phyloP scores from a whole-genome alignment of 2,113 vertebrate genomes.

The Calyptomena viridis region DNA sequence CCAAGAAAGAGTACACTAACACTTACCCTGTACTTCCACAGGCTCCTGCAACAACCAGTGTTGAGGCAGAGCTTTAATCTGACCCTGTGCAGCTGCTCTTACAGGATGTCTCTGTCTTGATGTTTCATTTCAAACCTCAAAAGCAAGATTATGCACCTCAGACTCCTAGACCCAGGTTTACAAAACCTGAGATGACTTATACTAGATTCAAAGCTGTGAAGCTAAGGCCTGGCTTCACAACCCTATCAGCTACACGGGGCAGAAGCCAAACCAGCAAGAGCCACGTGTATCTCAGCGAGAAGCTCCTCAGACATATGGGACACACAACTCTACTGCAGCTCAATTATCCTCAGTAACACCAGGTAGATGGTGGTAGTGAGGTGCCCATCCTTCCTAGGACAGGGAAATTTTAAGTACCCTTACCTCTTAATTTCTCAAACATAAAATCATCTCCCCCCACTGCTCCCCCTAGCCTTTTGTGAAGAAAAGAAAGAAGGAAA shows the following conservation, averaged over 20 bases:
- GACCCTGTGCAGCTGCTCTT: background rate
- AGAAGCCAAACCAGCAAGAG: background rate
- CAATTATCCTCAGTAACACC: background rate
- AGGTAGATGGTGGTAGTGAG: background rate
- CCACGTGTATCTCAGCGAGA: background rate
- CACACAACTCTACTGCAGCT: background rate
- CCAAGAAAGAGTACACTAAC: background rate
- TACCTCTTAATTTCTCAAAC: background rate
- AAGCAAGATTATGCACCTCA: background rate
- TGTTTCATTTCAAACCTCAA: background rate
- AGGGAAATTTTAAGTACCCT: background rate
- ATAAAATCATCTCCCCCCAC: background rate
- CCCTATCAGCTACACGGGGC: background rate
- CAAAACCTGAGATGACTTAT: background rate
- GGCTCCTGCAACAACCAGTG: background rate
- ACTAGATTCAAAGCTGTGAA: background rate
- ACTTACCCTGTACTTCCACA: background rate
- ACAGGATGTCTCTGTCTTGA: background rate
- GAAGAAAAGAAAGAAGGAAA: background rate
- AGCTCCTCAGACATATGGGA: background rate
- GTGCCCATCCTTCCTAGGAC: background rate
- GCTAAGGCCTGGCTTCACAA: background rate
- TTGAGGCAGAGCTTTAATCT: background rate
- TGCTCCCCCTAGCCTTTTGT: fast-evolving
- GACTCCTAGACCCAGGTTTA: background rate